Percentiles rank a stretch among this genome's conserved stretches.
These are phyloP conservation scores for Melanophora roralis DNA, from an alignment of 2,888 invertebrate species.

Conservation along the genomic window DNA sequence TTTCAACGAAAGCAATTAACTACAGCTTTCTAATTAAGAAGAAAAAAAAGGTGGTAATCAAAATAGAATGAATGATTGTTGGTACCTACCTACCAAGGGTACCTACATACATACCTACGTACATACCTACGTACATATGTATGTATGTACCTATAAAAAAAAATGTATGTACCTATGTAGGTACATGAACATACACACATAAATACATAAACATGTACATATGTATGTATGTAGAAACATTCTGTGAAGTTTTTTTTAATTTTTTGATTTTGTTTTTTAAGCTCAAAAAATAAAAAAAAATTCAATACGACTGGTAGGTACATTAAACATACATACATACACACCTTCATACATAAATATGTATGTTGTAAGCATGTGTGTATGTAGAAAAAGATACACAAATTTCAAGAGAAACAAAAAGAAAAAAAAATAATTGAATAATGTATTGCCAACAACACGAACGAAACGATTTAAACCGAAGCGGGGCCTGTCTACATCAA, in stretches of 20 bases:
- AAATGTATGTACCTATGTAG: not conserved
- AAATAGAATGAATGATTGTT: too few relatives aligned
- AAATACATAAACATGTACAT: too few relatives aligned
- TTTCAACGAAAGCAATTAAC: too few relatives aligned
- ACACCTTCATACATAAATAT: slow-evolving; percentile 37
- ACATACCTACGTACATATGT: not conserved
- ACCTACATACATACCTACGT: not conserved
- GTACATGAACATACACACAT: not conserved
- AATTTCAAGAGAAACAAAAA: slow-evolving; percentile 52
- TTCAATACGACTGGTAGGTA: not conserved
- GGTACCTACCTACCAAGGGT: too few relatives aligned
- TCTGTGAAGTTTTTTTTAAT: not conserved
- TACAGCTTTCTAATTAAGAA: too few relatives aligned
- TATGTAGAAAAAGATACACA: slow-evolving; percentile 24
- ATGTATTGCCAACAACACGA: slow-evolving; percentile 42
- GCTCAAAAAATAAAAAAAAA: not conserved
- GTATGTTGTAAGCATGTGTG: not conserved
- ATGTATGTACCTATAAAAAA: not conserved
- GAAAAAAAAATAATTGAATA: slow-evolving; percentile 20
- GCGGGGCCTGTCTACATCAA: slow-evolving; percentile 69
- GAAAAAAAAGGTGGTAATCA: too few relatives aligned
- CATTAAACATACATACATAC: not conserved
- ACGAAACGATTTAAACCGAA: slow-evolving; percentile 64
- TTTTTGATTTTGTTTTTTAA: not conserved
- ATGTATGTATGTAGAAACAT: too few relatives aligned